These are phyloP conservation scores for Falco cherrug DNA, from an alignment of 2,797 vertebrate genomes.

Conservation along the genomic window DNA sequence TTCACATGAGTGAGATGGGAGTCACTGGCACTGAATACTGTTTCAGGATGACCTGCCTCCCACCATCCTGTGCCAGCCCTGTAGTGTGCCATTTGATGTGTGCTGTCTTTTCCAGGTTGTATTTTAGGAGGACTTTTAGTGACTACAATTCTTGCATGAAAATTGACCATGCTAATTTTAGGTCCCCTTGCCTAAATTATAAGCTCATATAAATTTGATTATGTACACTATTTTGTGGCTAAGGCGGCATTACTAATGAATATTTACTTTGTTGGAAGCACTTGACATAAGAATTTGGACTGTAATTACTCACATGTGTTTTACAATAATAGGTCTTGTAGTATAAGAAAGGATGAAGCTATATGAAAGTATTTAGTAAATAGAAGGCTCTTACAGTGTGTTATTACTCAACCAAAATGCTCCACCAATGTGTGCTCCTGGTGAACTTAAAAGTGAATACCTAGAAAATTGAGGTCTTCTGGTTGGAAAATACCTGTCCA, in stretches of 20 bases:
- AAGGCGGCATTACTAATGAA: not conserved
- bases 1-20: not conserved
- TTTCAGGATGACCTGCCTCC: not conserved
- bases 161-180: not conserved
- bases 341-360: not conserved
- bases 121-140: not conserved
- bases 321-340: not conserved
- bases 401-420: not conserved
- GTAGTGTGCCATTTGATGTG: not conserved
- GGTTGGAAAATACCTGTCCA: not conserved
- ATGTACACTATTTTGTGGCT: not conserved
- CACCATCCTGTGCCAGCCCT: not conserved
- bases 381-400: not conserved
- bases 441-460: not conserved
- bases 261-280: not conserved
- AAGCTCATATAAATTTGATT: not conserved
- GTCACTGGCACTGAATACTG: rapidly evolving
- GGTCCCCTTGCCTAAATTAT: not conserved
- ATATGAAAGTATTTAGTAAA: not conserved
- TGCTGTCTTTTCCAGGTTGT: not conserved
- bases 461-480: not conserved
- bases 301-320: not conserved
- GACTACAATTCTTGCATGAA: not conserved
- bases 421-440: not conserved
- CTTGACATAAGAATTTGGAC: not conserved